phyloP scores from a whole-genome alignment of 2,797 vertebrate genomes.

The Capromys pilorides region DNA sequence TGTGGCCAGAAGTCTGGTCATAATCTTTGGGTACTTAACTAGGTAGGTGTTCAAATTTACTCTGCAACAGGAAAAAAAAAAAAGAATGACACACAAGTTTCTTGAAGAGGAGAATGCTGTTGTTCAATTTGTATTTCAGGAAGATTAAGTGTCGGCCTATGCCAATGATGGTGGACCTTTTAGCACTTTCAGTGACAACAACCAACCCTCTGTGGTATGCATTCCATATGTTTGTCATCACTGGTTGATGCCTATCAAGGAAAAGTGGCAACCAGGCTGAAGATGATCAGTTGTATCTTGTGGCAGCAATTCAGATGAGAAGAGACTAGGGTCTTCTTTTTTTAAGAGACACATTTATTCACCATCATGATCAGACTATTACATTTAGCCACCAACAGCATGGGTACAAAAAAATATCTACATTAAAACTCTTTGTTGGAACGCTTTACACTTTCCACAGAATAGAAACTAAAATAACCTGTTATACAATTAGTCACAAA shows the following conservation, averaged over 20 bases:
- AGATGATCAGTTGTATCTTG: background rate
- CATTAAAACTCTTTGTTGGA: no score
- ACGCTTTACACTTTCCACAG: no score
- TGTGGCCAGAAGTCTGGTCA: background rate
- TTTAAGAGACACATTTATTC: no score
- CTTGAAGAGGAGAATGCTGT: background rate
- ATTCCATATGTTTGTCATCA: background rate
- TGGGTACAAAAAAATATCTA: no score
- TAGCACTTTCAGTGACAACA: background rate
- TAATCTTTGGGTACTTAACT: background rate
- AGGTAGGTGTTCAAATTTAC: background rate
- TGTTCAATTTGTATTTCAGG: background rate
- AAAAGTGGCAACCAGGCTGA: background rate
- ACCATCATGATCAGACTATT: no score
- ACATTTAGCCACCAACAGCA: no score
- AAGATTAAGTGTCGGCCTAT: background rate
- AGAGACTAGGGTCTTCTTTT: background rate
- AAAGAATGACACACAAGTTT: background rate
- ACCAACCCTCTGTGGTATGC: background rate
- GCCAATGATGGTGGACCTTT: background rate
- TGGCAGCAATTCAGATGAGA: background rate
- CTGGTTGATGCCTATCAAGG: background rate
- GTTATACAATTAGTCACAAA: no score
- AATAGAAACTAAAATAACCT: no score
- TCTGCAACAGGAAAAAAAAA: background rate